Conservation (phyloP, 2,888 invertebrate genomes). For the Archips crataeganus region DNA sequence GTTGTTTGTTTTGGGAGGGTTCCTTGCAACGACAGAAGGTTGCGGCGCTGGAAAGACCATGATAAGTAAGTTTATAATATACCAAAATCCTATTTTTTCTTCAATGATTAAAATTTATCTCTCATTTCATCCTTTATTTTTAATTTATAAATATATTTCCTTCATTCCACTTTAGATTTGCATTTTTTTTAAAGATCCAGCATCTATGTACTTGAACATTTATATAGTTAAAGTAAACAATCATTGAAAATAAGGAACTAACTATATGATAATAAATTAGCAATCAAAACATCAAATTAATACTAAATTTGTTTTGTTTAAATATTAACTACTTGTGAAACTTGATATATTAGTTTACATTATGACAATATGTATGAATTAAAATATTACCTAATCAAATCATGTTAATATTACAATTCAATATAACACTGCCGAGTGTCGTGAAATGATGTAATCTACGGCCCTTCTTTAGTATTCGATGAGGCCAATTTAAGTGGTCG, state of each 20-base stretch:
- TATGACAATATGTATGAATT: slow-evolving; percentile 5
- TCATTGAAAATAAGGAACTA: not conserved
- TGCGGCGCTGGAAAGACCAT: slow-evolving; percentile 79
- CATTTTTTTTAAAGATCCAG: too few relatives aligned
- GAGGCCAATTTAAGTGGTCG: not conserved
- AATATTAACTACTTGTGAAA: slow-evolving; percentile 12
- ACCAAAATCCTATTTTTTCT: slow-evolving; percentile 21
- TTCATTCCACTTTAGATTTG: too few relatives aligned
- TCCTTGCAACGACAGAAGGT: slow-evolving; percentile 76
- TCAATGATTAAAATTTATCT: not conserved
- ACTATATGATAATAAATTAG: not conserved
- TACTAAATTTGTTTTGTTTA: slow-evolving; percentile 12
- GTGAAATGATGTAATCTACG: slow-evolving; percentile 25
- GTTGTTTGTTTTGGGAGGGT: slow-evolving; percentile 82
- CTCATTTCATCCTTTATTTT: not conserved
- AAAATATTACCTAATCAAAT: slow-evolving; percentile 5
- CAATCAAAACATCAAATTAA: not conserved
- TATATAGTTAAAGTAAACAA: too few relatives aligned
- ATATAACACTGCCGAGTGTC: not conserved
- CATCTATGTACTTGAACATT: too few relatives aligned
- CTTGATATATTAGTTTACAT: slow-evolving; percentile 20
- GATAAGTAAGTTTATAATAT: slow-evolving; percentile 71
- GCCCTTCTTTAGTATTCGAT: slow-evolving; percentile 2
- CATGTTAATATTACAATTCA: not conserved
- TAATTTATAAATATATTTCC: not conserved